These are phyloP conservation scores for Brachypterus glaber DNA, from an alignment of 2,888 invertebrate species.

Conservation along the genomic window DNA sequence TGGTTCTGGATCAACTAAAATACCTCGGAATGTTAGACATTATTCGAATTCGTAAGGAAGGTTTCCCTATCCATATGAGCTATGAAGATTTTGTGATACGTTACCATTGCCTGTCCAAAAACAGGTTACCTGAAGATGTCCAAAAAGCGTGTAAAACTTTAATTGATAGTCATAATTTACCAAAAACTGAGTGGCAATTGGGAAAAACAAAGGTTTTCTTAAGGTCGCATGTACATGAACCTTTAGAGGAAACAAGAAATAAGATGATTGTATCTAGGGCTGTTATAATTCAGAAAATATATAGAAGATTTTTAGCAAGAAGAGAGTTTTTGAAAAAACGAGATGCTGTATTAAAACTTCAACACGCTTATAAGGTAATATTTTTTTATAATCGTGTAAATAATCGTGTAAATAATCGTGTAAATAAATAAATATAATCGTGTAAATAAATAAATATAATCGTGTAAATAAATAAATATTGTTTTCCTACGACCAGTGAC, in stretches of 20 bases:
- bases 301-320: slow-evolving; percentile 55
- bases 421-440: too few relatives aligned
- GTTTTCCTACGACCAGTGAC: too few relatives aligned
- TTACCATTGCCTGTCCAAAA: slow-evolving; percentile 61
- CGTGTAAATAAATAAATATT: too few relatives aligned
- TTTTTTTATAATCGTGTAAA: too few relatives aligned
- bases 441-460: too few relatives aligned
- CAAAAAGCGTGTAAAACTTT: slow-evolving; percentile 42
- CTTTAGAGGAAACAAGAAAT: slow-evolving; percentile 70
- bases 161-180: slow-evolving; percentile 56
- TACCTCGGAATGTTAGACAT: slow-evolving; percentile 92
- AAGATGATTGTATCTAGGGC: slow-evolving; percentile 61
- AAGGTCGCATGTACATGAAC: slow-evolving; percentile 70
- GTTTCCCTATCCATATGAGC: slow-evolving; percentile 77
- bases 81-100: slow-evolving; percentile 66
- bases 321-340: slow-evolving; percentile 59
- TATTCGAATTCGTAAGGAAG: slow-evolving; percentile 81
- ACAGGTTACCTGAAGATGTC: slow-evolving; percentile 42
- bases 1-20: slow-evolving; percentile 78
- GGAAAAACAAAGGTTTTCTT: slow-evolving; percentile 82
- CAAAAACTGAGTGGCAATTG: slow-evolving; percentile 76
- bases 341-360: slow-evolving; percentile 62
- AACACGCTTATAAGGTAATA: slow-evolving; percentile 78
- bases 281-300: slow-evolving; percentile 63
- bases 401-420: too few relatives aligned